Base-by-base conservation (phyloP, 2,888 invertebrate genomes). In the Parnassius glacialis region DNA sequence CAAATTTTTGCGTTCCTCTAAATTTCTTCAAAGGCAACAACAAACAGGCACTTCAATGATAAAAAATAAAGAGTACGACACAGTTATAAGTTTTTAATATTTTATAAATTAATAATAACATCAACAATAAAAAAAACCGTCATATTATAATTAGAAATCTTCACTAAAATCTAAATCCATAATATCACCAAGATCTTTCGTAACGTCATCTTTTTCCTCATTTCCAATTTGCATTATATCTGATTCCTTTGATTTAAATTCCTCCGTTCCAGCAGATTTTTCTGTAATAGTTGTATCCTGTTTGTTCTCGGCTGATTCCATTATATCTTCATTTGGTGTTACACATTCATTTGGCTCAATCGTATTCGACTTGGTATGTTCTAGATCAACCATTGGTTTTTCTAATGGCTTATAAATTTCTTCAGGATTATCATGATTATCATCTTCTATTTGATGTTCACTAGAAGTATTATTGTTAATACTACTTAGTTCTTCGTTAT, bases 81-180 rank as follows among this genome's bases (percentile, higher is more conserved):
- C 34, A 34, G 7, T 7, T 20, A 34, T 34, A 34, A 0, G 20
- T 34, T 34, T 34, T 7, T 34, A 34, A 34, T 34, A 34, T 34
- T 34, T 34, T 34, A 34, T 34, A 34, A 34, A 34, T 34, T 7
- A 34, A 34, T 34, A 34, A 34, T 34, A 34, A 34, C 5, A 34
- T 34, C 7, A 34, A 34, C 34, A 34, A 34, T 34, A 34, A 34
- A 34, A 34, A 34, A 34, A 34, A 34, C 5, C 7, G 34, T 34
- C 7, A 34, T 34, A 16, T 13, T 16, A 7, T 0, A 48, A 48
- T 68, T 72, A 89, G 71, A 85, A 88, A 16, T 86, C 87, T 48
- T 87, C 87, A 76, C 68, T 76, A 64, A 90, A 90, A 72, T 90
- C 88, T 12, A 89, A 74, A 73, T 88, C 87, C 87, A 90, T 89